Base-by-base conservation (phyloP, 2,888 invertebrate genomes). In the Drosophila merina region DNA sequence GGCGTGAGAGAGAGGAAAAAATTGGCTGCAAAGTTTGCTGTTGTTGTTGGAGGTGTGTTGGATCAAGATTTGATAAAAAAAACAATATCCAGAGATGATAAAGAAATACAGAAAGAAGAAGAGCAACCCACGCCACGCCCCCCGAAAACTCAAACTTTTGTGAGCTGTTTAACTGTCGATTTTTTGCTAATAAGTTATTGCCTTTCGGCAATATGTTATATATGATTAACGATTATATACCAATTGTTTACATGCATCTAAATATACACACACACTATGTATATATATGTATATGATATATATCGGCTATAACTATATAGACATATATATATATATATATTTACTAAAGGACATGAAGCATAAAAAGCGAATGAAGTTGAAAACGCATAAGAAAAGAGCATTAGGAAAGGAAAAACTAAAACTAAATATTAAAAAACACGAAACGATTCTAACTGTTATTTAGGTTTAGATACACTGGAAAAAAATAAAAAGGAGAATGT, bases 161-260 rank as follows among this genome's bases (percentile, higher is more conserved):
- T 67, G 80, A 79, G 76, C 89, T 89, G 89, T 86, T 87, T 78
- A 89, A 89, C 89, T 89, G 89, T 89, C 89, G 89, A 89, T 89
- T 89, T 89, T 89, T 89, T 89, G 83, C 82, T 79, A 86, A 79
- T 89, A 89, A 87, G 88, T 78, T 68, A 69, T 47, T 38, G 63
- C 63, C 55, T 28, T 38, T 58, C 47, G 64, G 64, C 51, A 45
- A 60, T 62, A 62, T 62, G 58, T 58, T 58, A 60, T 58, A 31
- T 60, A 59, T 63, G 62, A 63, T 63, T 63, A 58, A 33, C 54
- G 54, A 63, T 63, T 51, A 63, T 64, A 63, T 36, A 36, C 64
- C 63, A 63, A 58, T 54, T 54, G 55, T 58, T 54, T 58, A 58
- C 58, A 54, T 55, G 58, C 58, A 58, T 58, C 57, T 59, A 64